A percentile compares a stretch with the other conserved stretches of the same genome.
phyloP scores from a whole-genome alignment of 2,113 vertebrate genomes.

The Tilapia sparmanii region DNA sequence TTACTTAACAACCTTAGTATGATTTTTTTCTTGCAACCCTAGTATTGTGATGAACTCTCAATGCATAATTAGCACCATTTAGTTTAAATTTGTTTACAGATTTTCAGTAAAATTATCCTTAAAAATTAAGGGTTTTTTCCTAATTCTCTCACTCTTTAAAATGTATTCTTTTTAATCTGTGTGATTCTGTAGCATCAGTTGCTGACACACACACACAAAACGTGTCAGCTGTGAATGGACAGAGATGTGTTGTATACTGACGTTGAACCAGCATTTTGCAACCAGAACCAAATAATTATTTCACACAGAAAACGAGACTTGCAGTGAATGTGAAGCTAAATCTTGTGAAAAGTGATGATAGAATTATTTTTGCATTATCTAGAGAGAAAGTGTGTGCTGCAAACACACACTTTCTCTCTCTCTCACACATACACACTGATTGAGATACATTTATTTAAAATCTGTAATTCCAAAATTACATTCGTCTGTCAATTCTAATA shows the following conservation, averaged over 20 bases:
- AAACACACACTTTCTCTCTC: background rate
- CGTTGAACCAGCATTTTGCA: background rate
- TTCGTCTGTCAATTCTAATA: background rate
- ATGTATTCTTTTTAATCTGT: background rate
- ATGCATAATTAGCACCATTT: background rate
- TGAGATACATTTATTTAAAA: background rate
- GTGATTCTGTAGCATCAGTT: background rate
- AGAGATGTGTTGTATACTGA: background rate
- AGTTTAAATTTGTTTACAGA: background rate
- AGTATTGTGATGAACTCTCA: background rate
- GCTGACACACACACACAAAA: background rate
- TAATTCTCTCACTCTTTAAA: background rate
- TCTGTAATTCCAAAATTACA: background rate
- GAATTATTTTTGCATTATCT: background rate
- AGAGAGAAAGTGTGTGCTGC: too few relatives aligned
- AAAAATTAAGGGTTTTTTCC: accelerated
- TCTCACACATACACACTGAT: background rate
- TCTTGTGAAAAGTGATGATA: background rate
- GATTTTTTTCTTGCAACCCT: background rate
- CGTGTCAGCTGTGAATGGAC: background rate
- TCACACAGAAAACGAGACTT: background rate
- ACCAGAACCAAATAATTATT: background rate
- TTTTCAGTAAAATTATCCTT: background rate
- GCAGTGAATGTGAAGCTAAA: background rate
- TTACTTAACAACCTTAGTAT: background rate